Evolutionary conservation across 2,888 invertebrate species (phyloP).

Genomic region (Drosophila greeni): DNA sequence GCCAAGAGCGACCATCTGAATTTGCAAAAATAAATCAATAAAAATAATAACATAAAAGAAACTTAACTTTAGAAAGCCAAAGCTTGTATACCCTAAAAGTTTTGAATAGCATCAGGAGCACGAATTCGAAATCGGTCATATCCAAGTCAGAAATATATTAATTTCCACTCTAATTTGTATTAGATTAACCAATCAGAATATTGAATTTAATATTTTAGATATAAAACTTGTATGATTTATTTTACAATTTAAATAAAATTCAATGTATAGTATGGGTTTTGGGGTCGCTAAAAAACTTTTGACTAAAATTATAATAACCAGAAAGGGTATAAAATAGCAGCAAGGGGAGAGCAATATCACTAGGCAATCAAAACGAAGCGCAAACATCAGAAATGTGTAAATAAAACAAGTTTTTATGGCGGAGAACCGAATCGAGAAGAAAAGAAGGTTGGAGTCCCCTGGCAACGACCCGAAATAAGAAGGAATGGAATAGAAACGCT

Average conservation of each 20-base stretch:
- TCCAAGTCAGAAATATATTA: neutral
- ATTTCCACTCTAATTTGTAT: neutral
- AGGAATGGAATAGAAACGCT: slow-evolving; percentile 6
- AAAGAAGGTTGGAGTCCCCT: neutral
- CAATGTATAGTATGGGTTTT: no score
- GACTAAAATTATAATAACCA: neutral
- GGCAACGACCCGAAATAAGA: slow-evolving; percentile 15
- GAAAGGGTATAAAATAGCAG: slow-evolving; percentile 3
- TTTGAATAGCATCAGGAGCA: neutral
- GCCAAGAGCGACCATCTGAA: slow-evolving; percentile 29
- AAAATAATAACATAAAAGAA: neutral
- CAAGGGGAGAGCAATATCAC: slow-evolving; percentile 25
- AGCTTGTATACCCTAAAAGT: neutral
- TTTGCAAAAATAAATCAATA: slow-evolving; percentile 14
- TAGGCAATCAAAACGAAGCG: slow-evolving; percentile 19
- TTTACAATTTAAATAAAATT: no score
- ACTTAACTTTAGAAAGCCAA: neutral
- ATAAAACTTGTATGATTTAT: no score
- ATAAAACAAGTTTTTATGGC: slow-evolving; percentile 37
- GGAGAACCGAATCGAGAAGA: neutral
- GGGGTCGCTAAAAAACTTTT: no score
- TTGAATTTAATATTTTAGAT: no score
- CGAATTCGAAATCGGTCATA: neutral
- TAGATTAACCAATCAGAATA: no score
- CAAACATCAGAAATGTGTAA: slow-evolving; percentile 4